phyloP scores from a whole-genome alignment of 2,797 vertebrate species.

The Adrianichthys oophorus region DNA sequence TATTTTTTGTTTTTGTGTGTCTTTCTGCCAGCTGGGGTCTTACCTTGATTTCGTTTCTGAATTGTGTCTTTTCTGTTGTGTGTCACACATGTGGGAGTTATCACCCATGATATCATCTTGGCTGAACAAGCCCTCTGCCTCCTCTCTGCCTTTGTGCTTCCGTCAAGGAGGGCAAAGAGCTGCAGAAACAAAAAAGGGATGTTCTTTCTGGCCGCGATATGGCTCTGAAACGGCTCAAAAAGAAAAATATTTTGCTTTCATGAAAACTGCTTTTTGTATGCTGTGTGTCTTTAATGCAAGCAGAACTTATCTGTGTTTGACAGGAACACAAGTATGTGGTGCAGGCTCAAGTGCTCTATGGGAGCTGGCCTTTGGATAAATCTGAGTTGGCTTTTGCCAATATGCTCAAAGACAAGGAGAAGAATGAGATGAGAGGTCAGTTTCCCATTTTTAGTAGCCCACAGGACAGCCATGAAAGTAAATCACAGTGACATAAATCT shows the following conservation, averaged over 20 bases:
- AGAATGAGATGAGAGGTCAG: constrained; percentile 79
- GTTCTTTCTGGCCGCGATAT: constrained; percentile 8
- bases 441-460: neutral
- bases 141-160: constrained; percentile 26
- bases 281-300: constrained; percentile 11
- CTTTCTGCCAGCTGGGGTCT: neutral
- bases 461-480: constrained; percentile 1
- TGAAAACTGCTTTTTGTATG: neutral
- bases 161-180: constrained; percentile 25
- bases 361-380: constrained; percentile 86
- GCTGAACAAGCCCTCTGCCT: constrained; percentile 38
- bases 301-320: constrained; percentile 42
- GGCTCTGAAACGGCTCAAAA: neutral
- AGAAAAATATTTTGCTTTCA: no score
- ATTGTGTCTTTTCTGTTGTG: constrained; percentile 19
- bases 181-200: constrained; percentile 13
- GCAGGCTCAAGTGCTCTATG: constrained; percentile 82
- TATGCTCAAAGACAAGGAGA: constrained; percentile 80
- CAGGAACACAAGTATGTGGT: constrained; percentile 86
- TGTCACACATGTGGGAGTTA: constrained; percentile 42
- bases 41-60: constrained; percentile 20
- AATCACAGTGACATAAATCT: constrained; percentile 10
- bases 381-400: constrained; percentile 78
- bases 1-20: neutral
- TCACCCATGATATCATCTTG: constrained; percentile 35